Conservation (phyloP, 2,888 invertebrate genomes). For the Empis stercorea region DNA sequence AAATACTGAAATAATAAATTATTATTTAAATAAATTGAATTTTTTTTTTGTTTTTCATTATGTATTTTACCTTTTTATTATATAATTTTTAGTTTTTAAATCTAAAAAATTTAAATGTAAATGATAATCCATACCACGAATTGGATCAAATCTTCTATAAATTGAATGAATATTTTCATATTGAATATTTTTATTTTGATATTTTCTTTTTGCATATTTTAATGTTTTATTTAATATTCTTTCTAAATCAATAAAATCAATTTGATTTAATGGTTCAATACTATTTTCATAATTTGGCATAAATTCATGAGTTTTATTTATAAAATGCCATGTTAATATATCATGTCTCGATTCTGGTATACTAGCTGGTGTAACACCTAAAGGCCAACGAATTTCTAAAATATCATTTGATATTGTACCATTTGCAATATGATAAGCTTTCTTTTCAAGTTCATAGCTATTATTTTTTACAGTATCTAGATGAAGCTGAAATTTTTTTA, state of each 20-base stretch:
- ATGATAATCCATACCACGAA: conserved; percentile 73
- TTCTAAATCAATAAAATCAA: conserved; percentile 55
- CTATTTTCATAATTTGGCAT: conserved; percentile 68
- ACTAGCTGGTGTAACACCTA: conserved; percentile 53
- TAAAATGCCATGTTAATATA: conserved; percentile 72
- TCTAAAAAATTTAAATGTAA: conserved; percentile 55
- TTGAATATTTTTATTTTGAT: conserved; percentile 25
- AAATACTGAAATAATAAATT: conserved; percentile 42
- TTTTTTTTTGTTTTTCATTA: too few species aligned
- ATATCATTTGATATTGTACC: conserved; percentile 42
- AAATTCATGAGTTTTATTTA: conserved; percentile 73
- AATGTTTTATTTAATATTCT: conserved; percentile 41
- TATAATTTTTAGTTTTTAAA: conserved; percentile 29
- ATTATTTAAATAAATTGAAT: too few species aligned
- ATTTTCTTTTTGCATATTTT: conserved; percentile 39
- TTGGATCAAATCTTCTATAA: conserved; percentile 66
- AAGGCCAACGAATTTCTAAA: conserved; percentile 54
- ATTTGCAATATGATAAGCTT: conserved; percentile 33
- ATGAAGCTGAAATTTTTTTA: conserved; percentile 32
- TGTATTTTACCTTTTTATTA: conserved; percentile 45
- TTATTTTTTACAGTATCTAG: conserved; percentile 34
- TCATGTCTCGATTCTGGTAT: conserved; percentile 65
- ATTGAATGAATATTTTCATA: conserved; percentile 48
- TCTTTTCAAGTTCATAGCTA: conserved; percentile 29
- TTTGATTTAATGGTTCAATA: conserved; percentile 47